These are phyloP conservation scores for Megaleporinus macrocephalus DNA, from an alignment of 2,113 vertebrate genomes.

Conservation along the genomic window DNA sequence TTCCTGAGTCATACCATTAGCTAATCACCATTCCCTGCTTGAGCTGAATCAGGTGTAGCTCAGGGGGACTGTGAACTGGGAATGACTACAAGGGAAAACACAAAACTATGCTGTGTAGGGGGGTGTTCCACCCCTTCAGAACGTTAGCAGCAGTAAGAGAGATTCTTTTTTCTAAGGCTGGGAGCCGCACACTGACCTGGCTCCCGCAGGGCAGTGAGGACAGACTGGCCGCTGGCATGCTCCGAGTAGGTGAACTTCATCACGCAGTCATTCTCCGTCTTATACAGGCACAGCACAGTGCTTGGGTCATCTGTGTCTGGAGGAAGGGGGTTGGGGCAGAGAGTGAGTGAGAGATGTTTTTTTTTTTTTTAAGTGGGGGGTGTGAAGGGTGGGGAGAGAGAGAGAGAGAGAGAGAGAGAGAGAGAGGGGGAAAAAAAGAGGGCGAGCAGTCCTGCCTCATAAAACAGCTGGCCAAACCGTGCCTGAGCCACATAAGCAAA, in stretches of 20 bases:
- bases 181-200: constrained; percentile 79
- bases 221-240: constrained; percentile 87
- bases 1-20: not conserved
- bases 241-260: constrained; percentile 96
- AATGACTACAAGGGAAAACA: not conserved
- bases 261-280: constrained; percentile 89
- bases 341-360: not conserved
- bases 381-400: too few species aligned
- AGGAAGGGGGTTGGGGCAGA: constrained; percentile 32
- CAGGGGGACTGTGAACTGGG: not conserved
- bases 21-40: not conserved
- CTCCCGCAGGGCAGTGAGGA: constrained; percentile 89
- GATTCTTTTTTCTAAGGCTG: not conserved
- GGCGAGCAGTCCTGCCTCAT: not conserved
- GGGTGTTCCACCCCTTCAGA: not conserved
- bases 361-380: too few species aligned
- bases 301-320: constrained; percentile 84
- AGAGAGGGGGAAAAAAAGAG: too few species aligned
- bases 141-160: not conserved
- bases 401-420: not conserved
- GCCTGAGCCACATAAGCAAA: not conserved
- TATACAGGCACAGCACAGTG: constrained; percentile 88
- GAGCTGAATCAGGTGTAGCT: not conserved
- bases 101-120: not conserved
- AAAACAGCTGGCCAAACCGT: constrained; percentile 42